A percentile compares a stretch with the other conserved stretches of the same genome.
These are phyloP conservation scores for Henricia sp. DNA, from an alignment of 53 echinoderm and acorn worm species.

Conservation along the genomic window DNA sequence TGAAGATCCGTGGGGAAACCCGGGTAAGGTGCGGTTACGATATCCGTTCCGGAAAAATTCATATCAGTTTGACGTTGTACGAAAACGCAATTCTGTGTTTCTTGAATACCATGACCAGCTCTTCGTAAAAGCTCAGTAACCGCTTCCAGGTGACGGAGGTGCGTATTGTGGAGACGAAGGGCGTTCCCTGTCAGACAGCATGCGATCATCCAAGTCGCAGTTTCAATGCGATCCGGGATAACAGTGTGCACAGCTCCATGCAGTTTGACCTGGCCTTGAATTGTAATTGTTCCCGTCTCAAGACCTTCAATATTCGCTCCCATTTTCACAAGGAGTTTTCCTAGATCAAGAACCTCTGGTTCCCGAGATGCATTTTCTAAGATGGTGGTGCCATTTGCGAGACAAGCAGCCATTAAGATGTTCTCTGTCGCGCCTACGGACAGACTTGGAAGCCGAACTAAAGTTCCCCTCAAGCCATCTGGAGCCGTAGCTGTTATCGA, in stretches of 20 bases:
- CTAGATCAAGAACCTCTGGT: conserved; percentile 40
- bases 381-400: conserved; percentile 20
- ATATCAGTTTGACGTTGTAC: not conserved
- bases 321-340: not conserved
- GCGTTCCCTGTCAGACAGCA: not conserved
- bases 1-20: conserved; percentile 49
- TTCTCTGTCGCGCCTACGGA: conserved; percentile 43
- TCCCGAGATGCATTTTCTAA: conserved; percentile 21
- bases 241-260: not conserved
- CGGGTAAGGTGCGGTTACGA: conserved; percentile 25
- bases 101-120: conserved; percentile 8
- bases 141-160: not conserved
- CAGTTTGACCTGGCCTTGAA: not conserved
- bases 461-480: not conserved
- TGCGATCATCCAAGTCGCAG: conserved; percentile 28
- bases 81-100: not conserved
- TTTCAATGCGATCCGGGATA: conserved; percentile 45
- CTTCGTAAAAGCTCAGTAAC: not conserved
- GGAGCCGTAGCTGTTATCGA: not conserved
- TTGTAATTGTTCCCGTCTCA: not conserved
- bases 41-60: not conserved
- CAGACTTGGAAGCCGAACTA: not conserved
- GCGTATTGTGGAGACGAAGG: not conserved
- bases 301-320: conserved; percentile 25
- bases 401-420: conserved; percentile 39